Percentiles rank a stretch among this genome's conserved stretches.
phyloP scores from a whole-genome alignment of 1,140 invertebrate genomes.

The Eueides isabella region DNA sequence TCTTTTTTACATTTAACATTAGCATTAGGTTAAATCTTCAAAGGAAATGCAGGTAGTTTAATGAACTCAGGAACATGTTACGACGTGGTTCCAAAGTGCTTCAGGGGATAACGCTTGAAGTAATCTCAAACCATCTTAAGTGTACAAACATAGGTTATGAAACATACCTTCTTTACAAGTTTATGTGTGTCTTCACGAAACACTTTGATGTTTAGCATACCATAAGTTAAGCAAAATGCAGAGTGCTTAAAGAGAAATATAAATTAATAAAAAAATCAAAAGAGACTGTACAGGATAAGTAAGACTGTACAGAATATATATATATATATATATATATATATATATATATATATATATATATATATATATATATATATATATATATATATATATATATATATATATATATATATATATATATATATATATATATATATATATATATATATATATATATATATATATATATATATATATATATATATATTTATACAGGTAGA shows the following conservation, averaged over 20 bases:
- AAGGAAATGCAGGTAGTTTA: conserved; percentile 30
- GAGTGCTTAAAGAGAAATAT: background rate
- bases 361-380: too few species aligned
- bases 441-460: too few species aligned
- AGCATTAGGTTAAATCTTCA: conserved; percentile 13
- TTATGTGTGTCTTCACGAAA: conserved; percentile 16
- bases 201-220: conserved; percentile 24
- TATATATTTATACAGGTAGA: background rate
- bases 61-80: conserved; percentile 22
- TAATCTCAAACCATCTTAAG: conserved; percentile 26
- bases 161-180: conserved; percentile 26
- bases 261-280: background rate
- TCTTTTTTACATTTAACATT: conserved; percentile 1
- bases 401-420: too few species aligned
- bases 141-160: conserved; percentile 25
- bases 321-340: too few species aligned
- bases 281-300: too few species aligned
- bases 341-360: too few species aligned
- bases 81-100: conserved; percentile 19
- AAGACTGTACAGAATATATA: too few species aligned
- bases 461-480: too few species aligned
- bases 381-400: too few species aligned
- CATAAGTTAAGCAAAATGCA: conserved; percentile 2
- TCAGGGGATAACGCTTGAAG: conserved; percentile 31
- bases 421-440: too few species aligned